A percentile compares a stretch with the other conserved stretches of the same genome.
Conservation (phyloP, 2,888 invertebrate species). For the Apamea sordens region DNA sequence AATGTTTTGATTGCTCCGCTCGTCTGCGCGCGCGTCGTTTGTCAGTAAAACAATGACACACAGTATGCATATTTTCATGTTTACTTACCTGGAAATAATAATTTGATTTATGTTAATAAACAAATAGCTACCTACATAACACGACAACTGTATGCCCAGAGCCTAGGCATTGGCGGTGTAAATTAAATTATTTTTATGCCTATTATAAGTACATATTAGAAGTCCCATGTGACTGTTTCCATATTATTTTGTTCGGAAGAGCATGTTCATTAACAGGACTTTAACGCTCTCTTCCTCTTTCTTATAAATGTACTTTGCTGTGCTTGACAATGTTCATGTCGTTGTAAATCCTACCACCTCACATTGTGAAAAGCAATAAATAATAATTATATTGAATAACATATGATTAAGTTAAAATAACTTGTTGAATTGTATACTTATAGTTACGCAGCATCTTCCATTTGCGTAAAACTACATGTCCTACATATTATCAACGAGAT, state of each 20-base stretch:
- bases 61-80: slow-evolving; percentile 47
- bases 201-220: too few species aligned
- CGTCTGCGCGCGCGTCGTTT: slow-evolving; percentile 10
- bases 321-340: too few species aligned
- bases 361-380: too few species aligned
- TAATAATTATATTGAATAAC: not conserved
- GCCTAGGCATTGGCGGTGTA: not conserved
- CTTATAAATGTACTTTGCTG: too few species aligned
- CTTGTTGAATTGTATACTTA: not conserved
- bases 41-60: slow-evolving; percentile 24
- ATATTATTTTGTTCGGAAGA: too few species aligned
- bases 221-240: too few species aligned
- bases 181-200: not conserved
- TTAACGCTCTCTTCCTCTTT: too few species aligned
- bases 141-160: not conserved
- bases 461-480: not conserved
- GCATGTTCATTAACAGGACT: too few species aligned
- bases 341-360: too few species aligned
- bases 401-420: not conserved
- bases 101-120: not conserved
- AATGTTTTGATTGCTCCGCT: slow-evolving; percentile 18
- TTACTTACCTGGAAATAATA: slow-evolving; percentile 42
- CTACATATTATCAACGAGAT: not conserved
- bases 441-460: too few species aligned
- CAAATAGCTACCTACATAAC: not conserved